Evolutionary conservation across 2,888 invertebrate species (phyloP).

Genomic region (Philonicus albiceps): DNA sequence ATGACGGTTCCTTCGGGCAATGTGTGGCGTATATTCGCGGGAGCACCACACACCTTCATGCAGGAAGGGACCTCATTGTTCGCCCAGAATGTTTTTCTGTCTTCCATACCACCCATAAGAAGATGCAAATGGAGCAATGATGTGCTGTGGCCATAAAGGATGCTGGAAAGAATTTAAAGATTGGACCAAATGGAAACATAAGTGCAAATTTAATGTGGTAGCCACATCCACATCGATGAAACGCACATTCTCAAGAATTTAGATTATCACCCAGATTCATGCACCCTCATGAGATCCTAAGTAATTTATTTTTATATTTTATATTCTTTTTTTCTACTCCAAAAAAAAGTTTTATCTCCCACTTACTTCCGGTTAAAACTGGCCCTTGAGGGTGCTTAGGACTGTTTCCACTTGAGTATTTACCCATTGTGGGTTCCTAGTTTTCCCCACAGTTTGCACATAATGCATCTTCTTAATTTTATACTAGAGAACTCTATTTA

Average conservation of each 20-base stretch:
- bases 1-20: neutral
- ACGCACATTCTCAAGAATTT: neutral
- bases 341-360: neutral
- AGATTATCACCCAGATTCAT: neutral
- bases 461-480: neutral
- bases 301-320: neutral
- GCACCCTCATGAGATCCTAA: neutral
- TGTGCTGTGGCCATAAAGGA: slow-evolving; percentile 1
- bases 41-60: neutral
- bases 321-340: neutral
- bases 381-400: neutral
- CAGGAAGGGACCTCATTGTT: neutral
- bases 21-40: neutral
- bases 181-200: neutral
- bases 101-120: neutral
- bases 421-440: neutral
- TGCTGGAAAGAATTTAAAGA: neutral
- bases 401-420: neutral
- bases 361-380: neutral
- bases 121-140: slow-evolving; percentile 23
- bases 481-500: neutral
- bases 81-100: neutral
- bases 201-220: neutral
- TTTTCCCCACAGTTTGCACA: neutral
- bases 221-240: neutral